Evolutionary conservation across 2,797 vertebrate species (phyloP).

Genomic region (Periparus ater): DNA sequence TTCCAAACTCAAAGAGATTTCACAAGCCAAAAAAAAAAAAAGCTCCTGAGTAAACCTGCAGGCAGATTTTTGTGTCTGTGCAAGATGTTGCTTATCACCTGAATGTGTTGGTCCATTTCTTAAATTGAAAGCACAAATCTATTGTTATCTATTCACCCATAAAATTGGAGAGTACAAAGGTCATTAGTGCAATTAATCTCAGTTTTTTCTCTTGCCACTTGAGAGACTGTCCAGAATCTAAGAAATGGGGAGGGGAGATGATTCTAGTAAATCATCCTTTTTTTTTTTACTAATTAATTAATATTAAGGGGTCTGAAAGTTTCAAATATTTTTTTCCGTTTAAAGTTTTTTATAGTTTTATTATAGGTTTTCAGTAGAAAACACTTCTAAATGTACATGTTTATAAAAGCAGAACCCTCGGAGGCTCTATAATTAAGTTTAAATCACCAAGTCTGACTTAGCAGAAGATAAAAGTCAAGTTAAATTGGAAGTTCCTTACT

Average conservation of each 20-base stretch:
- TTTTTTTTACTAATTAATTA: neutral
- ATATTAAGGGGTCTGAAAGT: neutral
- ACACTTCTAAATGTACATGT: neutral
- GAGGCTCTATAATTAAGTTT: neutral
- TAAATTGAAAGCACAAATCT: neutral
- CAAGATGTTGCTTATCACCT: neutral
- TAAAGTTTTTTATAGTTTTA: neutral
- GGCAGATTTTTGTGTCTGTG: neutral
- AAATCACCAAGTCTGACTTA: neutral
- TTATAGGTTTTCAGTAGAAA: neutral
- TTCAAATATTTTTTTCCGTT: neutral
- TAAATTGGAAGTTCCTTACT: neutral
- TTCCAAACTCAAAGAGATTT: neutral
- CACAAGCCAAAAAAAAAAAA: neutral
- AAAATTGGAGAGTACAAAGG: neutral
- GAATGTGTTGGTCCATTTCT: neutral
- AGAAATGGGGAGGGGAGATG: neutral
- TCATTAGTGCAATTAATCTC: neutral
- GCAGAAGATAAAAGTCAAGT: neutral
- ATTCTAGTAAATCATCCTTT: neutral
- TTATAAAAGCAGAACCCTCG: neutral
- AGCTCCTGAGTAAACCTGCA: neutral
- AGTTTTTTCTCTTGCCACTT: neutral
- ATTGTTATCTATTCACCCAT: neutral
- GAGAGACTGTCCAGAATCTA: neutral